Conservation (phyloP, 2,888 invertebrate species). For the Helleia helle region DNA sequence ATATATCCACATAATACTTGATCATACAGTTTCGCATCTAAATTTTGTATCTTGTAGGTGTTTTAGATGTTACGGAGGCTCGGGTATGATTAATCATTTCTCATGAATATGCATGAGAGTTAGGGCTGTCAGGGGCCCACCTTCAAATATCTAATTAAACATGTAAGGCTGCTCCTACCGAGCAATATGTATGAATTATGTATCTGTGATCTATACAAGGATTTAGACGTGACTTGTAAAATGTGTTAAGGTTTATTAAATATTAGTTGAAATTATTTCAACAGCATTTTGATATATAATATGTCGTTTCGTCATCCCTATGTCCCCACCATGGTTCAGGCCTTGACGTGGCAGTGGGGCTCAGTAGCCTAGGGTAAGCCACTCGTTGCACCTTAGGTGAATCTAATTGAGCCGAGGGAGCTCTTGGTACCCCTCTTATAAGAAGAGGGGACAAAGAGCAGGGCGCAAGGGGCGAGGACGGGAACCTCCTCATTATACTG, state of each 20-base stretch:
- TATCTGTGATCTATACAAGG: neutral
- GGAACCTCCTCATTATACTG: no score
- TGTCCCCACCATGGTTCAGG: no score
- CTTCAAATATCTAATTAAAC: constrained; percentile 67
- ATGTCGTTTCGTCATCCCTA: no score
- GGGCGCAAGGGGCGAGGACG: no score
- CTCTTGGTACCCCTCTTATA: no score
- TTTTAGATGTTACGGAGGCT: constrained; percentile 29
- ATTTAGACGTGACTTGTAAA: neutral
- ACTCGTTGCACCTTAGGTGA: no score
- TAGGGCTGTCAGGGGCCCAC: constrained; percentile 56
- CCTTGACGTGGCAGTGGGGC: no score
- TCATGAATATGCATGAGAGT: constrained; percentile 68
- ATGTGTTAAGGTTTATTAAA: neutral
- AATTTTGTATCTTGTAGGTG: constrained; percentile 29
- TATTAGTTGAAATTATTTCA: constrained; percentile 2
- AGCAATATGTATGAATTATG: constrained; percentile 2
- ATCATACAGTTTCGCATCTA: constrained; percentile 23
- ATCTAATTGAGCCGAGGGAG: no score
- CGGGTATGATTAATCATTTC: constrained; percentile 59
- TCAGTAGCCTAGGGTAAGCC: no score
- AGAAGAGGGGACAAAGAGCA: no score
- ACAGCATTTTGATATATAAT: no score
- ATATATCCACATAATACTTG: constrained; percentile 29
- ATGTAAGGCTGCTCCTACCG: constrained; percentile 27